Conservation (phyloP, 2,888 invertebrate species). For the Drosophila multiciliata region DNA sequence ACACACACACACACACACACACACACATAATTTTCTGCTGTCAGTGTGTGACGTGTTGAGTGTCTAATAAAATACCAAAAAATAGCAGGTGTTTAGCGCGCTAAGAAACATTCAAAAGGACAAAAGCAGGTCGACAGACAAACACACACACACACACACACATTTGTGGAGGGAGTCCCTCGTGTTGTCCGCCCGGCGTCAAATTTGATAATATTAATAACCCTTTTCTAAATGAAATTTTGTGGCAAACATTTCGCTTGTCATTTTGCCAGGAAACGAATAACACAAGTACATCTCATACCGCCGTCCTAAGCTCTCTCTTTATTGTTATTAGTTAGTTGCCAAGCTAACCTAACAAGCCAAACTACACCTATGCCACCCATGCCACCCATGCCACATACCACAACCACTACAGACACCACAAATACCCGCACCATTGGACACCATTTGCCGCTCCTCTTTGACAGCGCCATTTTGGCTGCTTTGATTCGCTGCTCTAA, state of each 20-base stretch:
- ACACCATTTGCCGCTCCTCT: constrained; percentile 16
- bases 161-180: background rate
- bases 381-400: background rate
- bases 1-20: background rate
- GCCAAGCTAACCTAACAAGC: constrained; percentile 27
- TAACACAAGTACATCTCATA: constrained; percentile 74
- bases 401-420: background rate
- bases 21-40: background rate
- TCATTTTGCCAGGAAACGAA: constrained; percentile 73
- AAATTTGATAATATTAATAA: constrained; percentile 77
- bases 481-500: constrained; percentile 68
- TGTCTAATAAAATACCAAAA: constrained; percentile 74
- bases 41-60: constrained; percentile 63
- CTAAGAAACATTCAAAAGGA: constrained; percentile 50
- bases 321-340: constrained; percentile 38
- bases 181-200: constrained; percentile 59
- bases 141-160: constrained; percentile 25
- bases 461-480: constrained; percentile 73
- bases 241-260: constrained; percentile 77
- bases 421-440: background rate
- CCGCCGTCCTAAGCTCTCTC: constrained; percentile 18
- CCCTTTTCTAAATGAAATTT: constrained; percentile 76
- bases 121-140: constrained; percentile 8
- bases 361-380: constrained; percentile 7
- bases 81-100: constrained; percentile 71